A percentile compares a stretch with the other conserved stretches of the same genome.
Evolutionary conservation across 2,888 invertebrate genomes (phyloP).

Genomic region (Hemaris fuciformis): DNA sequence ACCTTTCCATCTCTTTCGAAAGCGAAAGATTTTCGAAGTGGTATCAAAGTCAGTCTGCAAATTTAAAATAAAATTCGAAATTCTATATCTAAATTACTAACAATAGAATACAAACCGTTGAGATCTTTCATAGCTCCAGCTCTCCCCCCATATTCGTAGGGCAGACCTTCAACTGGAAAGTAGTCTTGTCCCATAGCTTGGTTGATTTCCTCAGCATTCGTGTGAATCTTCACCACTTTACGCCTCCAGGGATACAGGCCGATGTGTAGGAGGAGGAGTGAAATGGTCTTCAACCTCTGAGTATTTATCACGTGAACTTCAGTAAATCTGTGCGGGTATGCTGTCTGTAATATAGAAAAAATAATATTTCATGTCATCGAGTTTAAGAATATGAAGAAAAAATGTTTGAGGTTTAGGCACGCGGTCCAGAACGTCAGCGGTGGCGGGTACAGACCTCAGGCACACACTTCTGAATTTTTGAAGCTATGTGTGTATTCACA

Average conservation of each 20-base stretch:
- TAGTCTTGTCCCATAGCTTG: slow-evolving; percentile 77
- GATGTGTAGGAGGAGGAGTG: slow-evolving; percentile 77
- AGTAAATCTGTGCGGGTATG: slow-evolving; percentile 90
- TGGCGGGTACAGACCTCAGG: too few relatives aligned
- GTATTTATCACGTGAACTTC: slow-evolving; percentile 91
- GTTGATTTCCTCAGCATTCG: slow-evolving; percentile 55
- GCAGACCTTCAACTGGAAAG: slow-evolving; percentile 87
- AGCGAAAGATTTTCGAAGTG: too few relatives aligned
- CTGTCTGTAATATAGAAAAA: slow-evolving; percentile 79
- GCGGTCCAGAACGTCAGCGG: too few relatives aligned
- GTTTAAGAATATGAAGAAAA: too few relatives aligned
- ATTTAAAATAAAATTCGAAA: too few relatives aligned
- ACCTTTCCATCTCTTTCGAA: too few relatives aligned
- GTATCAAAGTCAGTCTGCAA: too few relatives aligned
- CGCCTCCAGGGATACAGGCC: slow-evolving; percentile 72
- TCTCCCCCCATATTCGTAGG: slow-evolving; percentile 91
- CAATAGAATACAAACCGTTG: slow-evolving; percentile 75
- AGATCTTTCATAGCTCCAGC: slow-evolving; percentile 88
- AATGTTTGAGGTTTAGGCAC: too few relatives aligned
- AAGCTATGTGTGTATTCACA: too few relatives aligned
- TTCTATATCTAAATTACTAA: neutral
- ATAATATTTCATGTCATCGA: too few relatives aligned
- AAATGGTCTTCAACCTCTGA: slow-evolving; percentile 87
- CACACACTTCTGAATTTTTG: too few relatives aligned
- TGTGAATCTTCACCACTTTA: slow-evolving; percentile 62